These are phyloP conservation scores for Coregonus clupeaformis DNA, from an alignment of 2,113 vertebrate genomes.

Conservation along the genomic window DNA sequence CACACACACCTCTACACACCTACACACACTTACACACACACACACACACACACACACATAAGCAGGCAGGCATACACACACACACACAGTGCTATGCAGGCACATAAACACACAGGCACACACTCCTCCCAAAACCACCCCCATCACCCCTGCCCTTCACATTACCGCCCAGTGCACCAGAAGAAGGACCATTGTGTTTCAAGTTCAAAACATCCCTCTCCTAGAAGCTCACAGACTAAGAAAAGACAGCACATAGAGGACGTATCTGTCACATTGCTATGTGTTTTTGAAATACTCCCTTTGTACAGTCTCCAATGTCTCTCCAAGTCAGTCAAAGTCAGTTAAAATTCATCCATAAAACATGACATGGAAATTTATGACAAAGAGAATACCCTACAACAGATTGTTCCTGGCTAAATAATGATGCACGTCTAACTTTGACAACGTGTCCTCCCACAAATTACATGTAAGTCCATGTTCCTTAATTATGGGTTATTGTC, in stretches of 20 bases:
- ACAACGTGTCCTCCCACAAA: constrained; percentile 45
- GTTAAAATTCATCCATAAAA: constrained; percentile 1
- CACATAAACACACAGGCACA: constrained; percentile 4
- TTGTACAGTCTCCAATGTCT: too few relatives aligned
- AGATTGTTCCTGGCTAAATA: not conserved
- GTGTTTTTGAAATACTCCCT: too few relatives aligned
- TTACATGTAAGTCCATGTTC: constrained; percentile 37
- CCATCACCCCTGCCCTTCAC: not conserved
- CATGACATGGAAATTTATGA: not conserved
- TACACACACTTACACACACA: not conserved
- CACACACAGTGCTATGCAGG: not conserved
- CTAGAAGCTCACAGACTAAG: not conserved
- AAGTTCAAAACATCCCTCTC: not conserved
- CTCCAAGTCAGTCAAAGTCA: not conserved
- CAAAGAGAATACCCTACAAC: not conserved
- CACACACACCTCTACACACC: not conserved
- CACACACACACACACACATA: not conserved
- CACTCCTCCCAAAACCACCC: constrained; percentile 14
- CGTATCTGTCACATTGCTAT: too few relatives aligned
- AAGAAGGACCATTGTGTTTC: not conserved
- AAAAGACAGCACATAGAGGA: not conserved
- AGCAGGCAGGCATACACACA: not conserved
- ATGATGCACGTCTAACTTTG: constrained; percentile 17
- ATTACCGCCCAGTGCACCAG: constrained; percentile 18
- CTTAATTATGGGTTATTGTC: constrained; percentile 55